Base-by-base conservation (phyloP, 2,797 vertebrate genomes). In the Lagodon rhomboides region DNA sequence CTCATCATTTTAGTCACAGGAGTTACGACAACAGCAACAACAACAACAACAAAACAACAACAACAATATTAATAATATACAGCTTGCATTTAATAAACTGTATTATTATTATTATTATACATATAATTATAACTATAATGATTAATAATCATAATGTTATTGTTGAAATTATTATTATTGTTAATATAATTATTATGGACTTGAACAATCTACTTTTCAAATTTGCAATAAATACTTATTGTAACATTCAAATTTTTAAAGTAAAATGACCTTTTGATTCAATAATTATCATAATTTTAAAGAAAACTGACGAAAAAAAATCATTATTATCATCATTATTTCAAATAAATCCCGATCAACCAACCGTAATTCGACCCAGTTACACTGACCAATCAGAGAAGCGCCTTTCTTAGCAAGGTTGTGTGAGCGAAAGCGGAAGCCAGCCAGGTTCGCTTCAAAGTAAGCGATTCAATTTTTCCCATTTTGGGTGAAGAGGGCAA, bases 341-440 rank as follows among this genome's bases (percentile, higher is more conserved):
- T 34, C 43, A 11, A 58, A 15, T 7, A 1, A 13, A 54, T 23
- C 23, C n/a, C 2, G 15, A 64, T 64, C 85, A 90, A 91, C 78
- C 84, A 51, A 79, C 82, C 79, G 0, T 23, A 9, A 38, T 20
- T 27, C 49, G 75, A 65, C 77, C 79, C 54, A 55, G 12, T 77
- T 76, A 17, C 22, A 41, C n/a, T 1, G 79, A 83, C 94, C 94
- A 93, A 95, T 94, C 82, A 91, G 46, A 68, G 51, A 27, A n/a
- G 2, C 0, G 13, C 12, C 3, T 53, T 27, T 27, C 3, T 15
- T 25, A 92, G 80, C 86, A 91, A 23, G 91, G 60, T 94, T 89
- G 88, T 84, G 1, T 89, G 92, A 88, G 43, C 16, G n/a, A 3
- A 9, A 64, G 25, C 63, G 85, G 87, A 88, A 87, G 27, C 11